These are phyloP conservation scores for Apaloderma vittatum DNA, from an alignment of 2,113 vertebrate genomes.

Conservation along the genomic window DNA sequence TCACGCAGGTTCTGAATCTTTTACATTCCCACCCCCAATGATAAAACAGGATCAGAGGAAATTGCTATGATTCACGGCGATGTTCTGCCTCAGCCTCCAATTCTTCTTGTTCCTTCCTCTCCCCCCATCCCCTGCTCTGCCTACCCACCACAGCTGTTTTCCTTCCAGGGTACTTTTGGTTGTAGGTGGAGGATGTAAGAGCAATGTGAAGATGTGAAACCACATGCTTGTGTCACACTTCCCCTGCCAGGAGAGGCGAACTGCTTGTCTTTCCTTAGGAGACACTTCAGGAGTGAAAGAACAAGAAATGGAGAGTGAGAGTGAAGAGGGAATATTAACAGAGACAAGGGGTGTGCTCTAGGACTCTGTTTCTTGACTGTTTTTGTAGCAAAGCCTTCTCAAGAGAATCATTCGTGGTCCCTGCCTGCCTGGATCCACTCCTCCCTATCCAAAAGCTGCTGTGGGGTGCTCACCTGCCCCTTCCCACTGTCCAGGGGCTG, in stretches of 20 bases:
- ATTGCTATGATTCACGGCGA: slow-evolving; percentile 65
- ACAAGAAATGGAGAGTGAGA: not conserved
- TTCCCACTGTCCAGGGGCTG: not conserved
- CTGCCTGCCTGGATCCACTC: not conserved
- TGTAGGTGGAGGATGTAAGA: not conserved
- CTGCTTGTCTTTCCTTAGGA: not conserved
- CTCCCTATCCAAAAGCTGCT: not conserved
- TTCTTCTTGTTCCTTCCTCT: slow-evolving; percentile 41
- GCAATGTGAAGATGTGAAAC: not conserved
- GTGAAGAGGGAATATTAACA: not conserved
- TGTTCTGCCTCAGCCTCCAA: slow-evolving; percentile 26
- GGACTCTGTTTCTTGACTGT: not conserved
- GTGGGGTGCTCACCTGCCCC: not conserved
- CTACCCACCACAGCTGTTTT: not conserved
- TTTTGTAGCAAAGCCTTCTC: not conserved
- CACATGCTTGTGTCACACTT: not conserved
- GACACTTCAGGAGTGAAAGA: not conserved
- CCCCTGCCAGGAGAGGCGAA: not conserved
- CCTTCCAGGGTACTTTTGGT: not conserved
- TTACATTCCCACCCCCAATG: slow-evolving; percentile 67
- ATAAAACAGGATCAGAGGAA: slow-evolving; percentile 67
- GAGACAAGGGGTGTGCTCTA: not conserved
- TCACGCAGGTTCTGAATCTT: slow-evolving; percentile 70
- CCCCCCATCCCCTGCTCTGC: not conserved
- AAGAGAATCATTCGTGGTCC: accelerated